Evolutionary conservation across 2,888 invertebrate genomes (phyloP), one percentile per base, ranked within the genome.

Genomic region (Eristalis intricaria): DNA sequence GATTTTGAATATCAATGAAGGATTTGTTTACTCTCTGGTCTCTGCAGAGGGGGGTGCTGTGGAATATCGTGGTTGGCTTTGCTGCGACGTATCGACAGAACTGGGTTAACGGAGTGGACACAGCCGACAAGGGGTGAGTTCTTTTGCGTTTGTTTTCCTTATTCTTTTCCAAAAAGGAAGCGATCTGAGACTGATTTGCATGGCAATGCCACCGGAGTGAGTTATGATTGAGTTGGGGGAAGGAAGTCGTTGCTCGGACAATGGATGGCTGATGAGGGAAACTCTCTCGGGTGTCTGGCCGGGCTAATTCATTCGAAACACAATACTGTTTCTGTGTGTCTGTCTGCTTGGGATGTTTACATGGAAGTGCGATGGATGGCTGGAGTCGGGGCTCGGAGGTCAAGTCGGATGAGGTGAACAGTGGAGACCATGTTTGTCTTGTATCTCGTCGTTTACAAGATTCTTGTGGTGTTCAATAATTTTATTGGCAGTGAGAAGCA

Each of bases 1-100:
- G 85, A 86, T 86, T 86, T 78, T 86, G 85, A 86, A 86, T 86
- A 86, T 73, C 74, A 86, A 86, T 86, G 85, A 74, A 73, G 35
- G 40, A 60, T n/a, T 82, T 77, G 75, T 84, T 80, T 84, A 85
- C 68, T 38, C 38, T 11, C 13, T 13, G 38, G 79, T 63, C 63
- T 40, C 63, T 68, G 70, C 60, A n/a, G 63, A 13, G 50, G 60
- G 38, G 76, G 77, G 58, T 69, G 81, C 66, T 40, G 63, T 71
- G 50, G 70, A 26, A 43, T 75, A 80, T 80, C 80, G 76, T 71
- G 76, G 81, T 63, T 68, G 68, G 63, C 65, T 29, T 23, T 63
- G 63, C 10, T 35, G 35, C 35, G 15, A 35, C 2, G 38, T 11
- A 63, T 13, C 22, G 23, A 26, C 23, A 76, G 65, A 84, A 81